phyloP scores from a whole-genome alignment of 2,113 vertebrate genomes.

The Parus major region DNA sequence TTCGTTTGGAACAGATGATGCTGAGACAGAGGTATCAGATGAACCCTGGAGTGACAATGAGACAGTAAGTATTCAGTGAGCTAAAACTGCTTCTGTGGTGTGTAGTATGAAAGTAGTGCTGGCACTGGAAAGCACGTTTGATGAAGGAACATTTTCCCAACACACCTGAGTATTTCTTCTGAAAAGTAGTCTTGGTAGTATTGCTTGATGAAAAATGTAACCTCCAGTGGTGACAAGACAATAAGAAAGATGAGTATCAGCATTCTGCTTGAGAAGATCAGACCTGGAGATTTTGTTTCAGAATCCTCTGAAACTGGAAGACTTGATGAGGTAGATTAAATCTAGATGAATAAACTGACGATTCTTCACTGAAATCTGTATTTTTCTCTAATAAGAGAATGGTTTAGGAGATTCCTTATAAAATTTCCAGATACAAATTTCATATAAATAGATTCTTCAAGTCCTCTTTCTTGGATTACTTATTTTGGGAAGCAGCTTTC shows the following conservation, averaged over 20 bases:
- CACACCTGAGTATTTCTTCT: neutral
- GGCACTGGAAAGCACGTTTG: neutral
- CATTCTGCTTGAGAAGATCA: neutral
- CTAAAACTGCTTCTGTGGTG: neutral
- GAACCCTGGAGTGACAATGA: constrained; percentile 52
- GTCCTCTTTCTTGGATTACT: neutral
- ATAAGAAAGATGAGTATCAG: neutral
- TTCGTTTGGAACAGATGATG: constrained; percentile 64
- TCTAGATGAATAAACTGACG: neutral
- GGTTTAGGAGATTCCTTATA: neutral
- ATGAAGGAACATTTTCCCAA: neutral
- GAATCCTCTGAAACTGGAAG: neutral
- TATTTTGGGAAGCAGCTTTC: neutral
- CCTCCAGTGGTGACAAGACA: neutral
- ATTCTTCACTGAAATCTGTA: neutral
- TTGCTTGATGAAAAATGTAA: neutral
- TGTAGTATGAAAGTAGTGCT: neutral
- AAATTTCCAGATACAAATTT: neutral
- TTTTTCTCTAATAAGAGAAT: neutral
- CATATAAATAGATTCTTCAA: neutral
- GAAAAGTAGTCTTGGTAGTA: neutral
- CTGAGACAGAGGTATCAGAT: constrained; percentile 52
- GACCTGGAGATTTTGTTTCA: neutral
- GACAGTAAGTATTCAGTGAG: constrained; percentile 51
- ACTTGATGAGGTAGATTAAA: neutral